These are phyloP conservation scores for Linnaemya vulpina DNA, from an alignment of 2,888 invertebrate genomes.

Conservation along the genomic window DNA sequence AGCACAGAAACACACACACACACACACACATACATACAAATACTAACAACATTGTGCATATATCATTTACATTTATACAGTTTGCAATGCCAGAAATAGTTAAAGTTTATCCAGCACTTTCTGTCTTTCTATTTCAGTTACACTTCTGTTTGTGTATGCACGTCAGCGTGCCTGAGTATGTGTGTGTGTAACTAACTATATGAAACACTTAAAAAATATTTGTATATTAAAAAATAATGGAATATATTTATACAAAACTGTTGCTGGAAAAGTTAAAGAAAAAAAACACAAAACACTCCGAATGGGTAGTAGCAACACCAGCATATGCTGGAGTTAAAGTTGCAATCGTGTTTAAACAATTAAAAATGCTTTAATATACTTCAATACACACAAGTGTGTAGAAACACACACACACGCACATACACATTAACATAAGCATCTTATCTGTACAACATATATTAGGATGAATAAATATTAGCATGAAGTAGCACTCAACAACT, in stretches of 20 bases:
- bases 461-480: too few species aligned
- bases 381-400: constrained; percentile 23
- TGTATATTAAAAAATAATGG: neutral
- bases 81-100: constrained; percentile 44
- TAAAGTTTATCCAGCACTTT: constrained; percentile 17
- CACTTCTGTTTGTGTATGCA: neutral
- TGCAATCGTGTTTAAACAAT: constrained; percentile 46
- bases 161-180: too few species aligned
- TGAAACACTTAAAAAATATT: neutral
- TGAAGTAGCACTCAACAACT: constrained; percentile 17
- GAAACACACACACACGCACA: neutral
- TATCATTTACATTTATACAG: constrained; percentile 55
- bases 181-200: neutral
- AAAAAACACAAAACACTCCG: constrained; percentile 3
- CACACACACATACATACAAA: neutral
- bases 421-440: neutral
- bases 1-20: neutral
- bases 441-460: neutral
- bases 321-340: constrained; percentile 43
- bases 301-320: constrained; percentile 4
- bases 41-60: constrained; percentile 34
- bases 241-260: constrained; percentile 13
- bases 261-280: constrained; percentile 13
- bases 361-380: constrained; percentile 50
- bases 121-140: neutral